phyloP scores from a whole-genome alignment of 2,113 vertebrate species.

The Phoxinus phoxinus region DNA sequence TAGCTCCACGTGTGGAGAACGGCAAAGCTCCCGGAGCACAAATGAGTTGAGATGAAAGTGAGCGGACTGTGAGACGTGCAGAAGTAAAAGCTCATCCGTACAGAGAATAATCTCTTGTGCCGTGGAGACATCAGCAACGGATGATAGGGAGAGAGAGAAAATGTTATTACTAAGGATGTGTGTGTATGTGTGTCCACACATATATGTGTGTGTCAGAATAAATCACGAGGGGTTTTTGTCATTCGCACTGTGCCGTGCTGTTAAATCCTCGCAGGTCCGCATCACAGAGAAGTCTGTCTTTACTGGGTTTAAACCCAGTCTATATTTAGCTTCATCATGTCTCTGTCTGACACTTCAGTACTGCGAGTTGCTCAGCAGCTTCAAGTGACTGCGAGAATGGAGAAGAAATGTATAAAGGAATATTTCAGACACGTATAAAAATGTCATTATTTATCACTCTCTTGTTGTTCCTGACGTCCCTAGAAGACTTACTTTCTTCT shows the following conservation, averaged over 20 bases:
- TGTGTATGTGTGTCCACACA: background rate
- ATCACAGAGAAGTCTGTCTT: slow-evolving; percentile 38
- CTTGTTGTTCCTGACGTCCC: background rate
- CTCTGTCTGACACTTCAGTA: slow-evolving; percentile 50
- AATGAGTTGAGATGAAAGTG: slow-evolving; percentile 14
- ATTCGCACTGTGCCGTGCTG: slow-evolving; percentile 34
- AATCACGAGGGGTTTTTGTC: slow-evolving; percentile 37
- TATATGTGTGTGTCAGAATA: slow-evolving; percentile 21
- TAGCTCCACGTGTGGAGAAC: background rate
- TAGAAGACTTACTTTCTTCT: background rate
- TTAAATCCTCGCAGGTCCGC: slow-evolving; percentile 40
- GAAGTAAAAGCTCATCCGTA: slow-evolving; percentile 1
- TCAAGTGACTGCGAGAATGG: background rate
- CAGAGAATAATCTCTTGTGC: slow-evolving; percentile 19
- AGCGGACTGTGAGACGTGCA: background rate
- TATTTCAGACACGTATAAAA: background rate
- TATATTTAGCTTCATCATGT: slow-evolving; percentile 49
- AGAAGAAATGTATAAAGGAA: background rate
- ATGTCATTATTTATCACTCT: background rate
- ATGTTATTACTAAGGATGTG: background rate
- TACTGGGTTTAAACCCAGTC: slow-evolving; percentile 43
- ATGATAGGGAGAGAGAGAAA: slow-evolving; percentile 2
- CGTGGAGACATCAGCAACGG: slow-evolving; percentile 17
- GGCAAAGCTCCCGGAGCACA: background rate
- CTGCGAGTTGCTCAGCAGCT: slow-evolving; percentile 12